Base-by-base conservation (phyloP, 2,113 vertebrate species). In the Tachycineta bicolor region DNA sequence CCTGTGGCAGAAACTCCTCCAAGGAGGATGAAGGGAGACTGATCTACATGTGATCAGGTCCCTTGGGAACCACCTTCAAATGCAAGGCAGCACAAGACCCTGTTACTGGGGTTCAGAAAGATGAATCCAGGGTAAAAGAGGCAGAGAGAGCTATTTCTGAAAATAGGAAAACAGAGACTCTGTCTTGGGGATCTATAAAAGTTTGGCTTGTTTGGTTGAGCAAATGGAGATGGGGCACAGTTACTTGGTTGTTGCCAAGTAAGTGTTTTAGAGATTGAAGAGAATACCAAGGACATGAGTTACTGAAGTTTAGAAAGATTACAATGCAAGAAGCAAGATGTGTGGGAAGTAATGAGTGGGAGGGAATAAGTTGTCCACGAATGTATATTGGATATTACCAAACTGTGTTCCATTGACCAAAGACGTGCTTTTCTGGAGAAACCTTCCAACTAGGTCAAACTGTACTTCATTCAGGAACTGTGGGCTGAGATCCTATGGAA, bases 261-360 rank as follows among this genome's bases (percentile, higher is more conserved):
- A 39, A 73, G 11, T 24, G 25, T 10, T 23, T 55, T 62, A 74
- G 34, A 69, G n/a, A 49, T 41, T 50, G 25, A 92, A 58, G 13
- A 18, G 33, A 74, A 74, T 23, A 83, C 13, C 12, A 43, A 58
- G 47, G 9, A 55, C 73, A 62, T 53, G 17, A 74, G 25, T 47
- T 2, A 64, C 16, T 29, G 46, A 92, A 87, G 14, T 31, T 53
- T 53, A 74, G 59, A 64, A 76, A 83, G 69, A 22, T 14, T 41
- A 3, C n/a, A 68, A 21, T 1, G 1, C 2, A 3, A 56, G 53
- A 25, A 5, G 16, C 2, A 3, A 56, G 53, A 25, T 6, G 16
- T 15, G 69, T 67, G 62, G 52, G 78, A 90, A 79, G 52, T 25
- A 39, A 26, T 26, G 49, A 41, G 58, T n/a, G 50, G 46, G 29